phyloP scores from a whole-genome alignment of 1,140 invertebrate genomes.

The Thaumetopoea pityocampa region DNA sequence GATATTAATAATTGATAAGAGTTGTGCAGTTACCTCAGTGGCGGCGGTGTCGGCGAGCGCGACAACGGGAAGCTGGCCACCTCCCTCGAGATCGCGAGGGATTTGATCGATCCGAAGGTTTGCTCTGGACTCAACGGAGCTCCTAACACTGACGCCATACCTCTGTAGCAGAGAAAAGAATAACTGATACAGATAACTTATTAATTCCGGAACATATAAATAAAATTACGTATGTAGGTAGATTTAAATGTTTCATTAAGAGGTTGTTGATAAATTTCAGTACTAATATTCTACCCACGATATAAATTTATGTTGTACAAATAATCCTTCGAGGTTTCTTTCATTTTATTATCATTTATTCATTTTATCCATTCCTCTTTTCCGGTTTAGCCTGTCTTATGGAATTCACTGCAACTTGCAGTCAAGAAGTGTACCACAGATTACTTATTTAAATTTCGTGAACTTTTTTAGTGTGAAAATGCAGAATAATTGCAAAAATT shows the following conservation, averaged over 20 bases:
- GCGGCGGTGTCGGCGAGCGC: slow-evolving; percentile 82
- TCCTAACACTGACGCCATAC: slow-evolving; percentile 79
- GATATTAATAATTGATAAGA: neutral
- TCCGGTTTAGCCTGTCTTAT: too few species aligned
- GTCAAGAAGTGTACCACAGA: too few species aligned
- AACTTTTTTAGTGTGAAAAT: too few species aligned
- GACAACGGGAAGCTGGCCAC: slow-evolving; percentile 87
- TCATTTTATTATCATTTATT: too few species aligned
- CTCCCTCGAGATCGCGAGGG: slow-evolving; percentile 82
- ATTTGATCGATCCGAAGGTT: slow-evolving; percentile 84
- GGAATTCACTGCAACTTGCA: too few species aligned
- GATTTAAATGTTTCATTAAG: too few species aligned
- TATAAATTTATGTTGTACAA: too few species aligned
- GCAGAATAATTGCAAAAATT: too few species aligned
- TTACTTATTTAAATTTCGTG: too few species aligned
- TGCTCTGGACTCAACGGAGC: slow-evolving; percentile 82
- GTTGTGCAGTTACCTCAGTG: slow-evolving; percentile 57
- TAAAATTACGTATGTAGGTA: neutral
- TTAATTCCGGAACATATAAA: neutral
- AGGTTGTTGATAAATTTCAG: neutral
- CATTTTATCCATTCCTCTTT: too few species aligned
- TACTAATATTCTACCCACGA: too few species aligned
- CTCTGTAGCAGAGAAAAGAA: slow-evolving; percentile 69
- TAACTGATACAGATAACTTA: neutral
- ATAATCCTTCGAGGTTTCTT: too few species aligned